Base-by-base conservation (phyloP, 2,888 invertebrate species). In the Eurois occulta region DNA sequence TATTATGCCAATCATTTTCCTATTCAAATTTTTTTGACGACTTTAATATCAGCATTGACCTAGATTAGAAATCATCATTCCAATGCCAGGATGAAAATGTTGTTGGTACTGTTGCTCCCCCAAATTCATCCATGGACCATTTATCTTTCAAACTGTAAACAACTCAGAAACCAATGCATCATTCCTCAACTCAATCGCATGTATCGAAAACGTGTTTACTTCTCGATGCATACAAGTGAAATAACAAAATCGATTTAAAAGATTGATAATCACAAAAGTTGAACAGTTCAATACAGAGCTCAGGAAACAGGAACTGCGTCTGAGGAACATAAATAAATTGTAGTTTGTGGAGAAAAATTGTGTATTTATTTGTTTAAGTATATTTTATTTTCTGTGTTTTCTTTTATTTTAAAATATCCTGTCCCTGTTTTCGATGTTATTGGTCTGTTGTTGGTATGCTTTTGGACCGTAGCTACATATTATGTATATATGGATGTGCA, bases 211-310 rank as follows among this genome's bases (percentile, higher is more conserved):
- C 28, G 35, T 52, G 72, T 84, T 70, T 65, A 66, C 72, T 43
- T 72, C 69, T 52, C 58, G 43, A 82, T 74, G 62, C 48, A 64
- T 72, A 41, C 35, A 62, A 79, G n/a, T 67, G n/a, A 67, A 71
- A 82, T 74, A 80, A 80, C 69, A 52, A 65, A 75, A 82, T 74
- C 81, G 71, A 68, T 84, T 75, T 62, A 68, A 68, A 82, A 80
- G 82, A 82, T 84, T 80, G 85, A 84, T 80, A 70, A 74, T 74
- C 65, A 69, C 32, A 28, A 64, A 75, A 58, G 55, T 75, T 62
- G 43, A 84, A 84, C 84, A 69, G 80, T 80, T 43, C 62, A 13
- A 32, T 84, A 66, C 41, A 62, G n/a, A 32, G 28, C 13, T 32
- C 18, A 71, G 65, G 81, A 75, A 80, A 58, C 58, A n/a, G 80